Base-by-base conservation (phyloP, 2,888 invertebrate species). In the Tromatobia lineatoria region DNA sequence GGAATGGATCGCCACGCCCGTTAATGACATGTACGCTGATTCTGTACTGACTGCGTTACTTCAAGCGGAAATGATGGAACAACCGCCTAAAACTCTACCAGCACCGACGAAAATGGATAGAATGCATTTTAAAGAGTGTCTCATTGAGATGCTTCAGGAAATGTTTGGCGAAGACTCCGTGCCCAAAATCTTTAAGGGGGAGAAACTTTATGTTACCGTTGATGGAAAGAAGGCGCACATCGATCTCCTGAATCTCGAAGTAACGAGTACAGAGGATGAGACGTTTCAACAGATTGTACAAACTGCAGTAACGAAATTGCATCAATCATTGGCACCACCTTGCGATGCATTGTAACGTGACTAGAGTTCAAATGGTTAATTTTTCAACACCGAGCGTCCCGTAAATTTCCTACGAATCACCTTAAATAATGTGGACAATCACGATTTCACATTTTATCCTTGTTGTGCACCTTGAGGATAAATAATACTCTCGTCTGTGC, bases 1-100 rank as follows among this genome's bases (percentile, higher is more conserved):
- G 81, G 99, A 99, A 96, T 99, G 99, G 99, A 95, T 96, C 61
- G 98, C 99, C 8, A 98, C 97, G 91, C 99, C 99, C 0, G 97
- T 99, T 64, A 97, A 98, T 91, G 99, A 99, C 94, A 99, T 99
- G 98, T 99, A 97, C 94, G 99, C 99, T 38, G 99, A 99, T 94
- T 97, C 99, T 38, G 97, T 99, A 38, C 95, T 99, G 76, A 97
- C 98, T 0, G 98, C 97, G 59, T 95, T 99, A 52, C 95, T 99
- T 89, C 97, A 98, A 93, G 98, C 98, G 0, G 97, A 97, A 91
- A 93, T 96, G 88, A 94, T 96, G 69, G 96, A 96, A 71, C 94
- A 95, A 0, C 95, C 95, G 38, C 95, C 96, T 1, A 96, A 96
- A 89, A 95, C 95, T 74, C 93, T 95, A 23, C 94, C 95, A 0